A percentile compares a stretch with the other conserved stretches of the same genome.
Conservation (phyloP, 2,113 vertebrate genomes). For the Theristicus caerulescens region DNA sequence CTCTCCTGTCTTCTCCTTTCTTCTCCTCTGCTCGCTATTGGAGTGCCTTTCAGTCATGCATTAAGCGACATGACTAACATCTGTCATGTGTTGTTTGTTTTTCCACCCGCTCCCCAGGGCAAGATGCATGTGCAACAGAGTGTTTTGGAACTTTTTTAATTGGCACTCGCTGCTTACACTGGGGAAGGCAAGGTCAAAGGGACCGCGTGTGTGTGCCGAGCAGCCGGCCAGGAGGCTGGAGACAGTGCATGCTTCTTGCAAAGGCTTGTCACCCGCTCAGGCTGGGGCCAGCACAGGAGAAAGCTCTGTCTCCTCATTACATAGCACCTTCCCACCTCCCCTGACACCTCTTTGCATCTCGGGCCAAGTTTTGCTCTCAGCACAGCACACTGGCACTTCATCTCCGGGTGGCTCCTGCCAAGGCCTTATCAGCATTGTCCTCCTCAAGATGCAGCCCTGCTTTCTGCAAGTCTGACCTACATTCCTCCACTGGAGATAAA, state of each 20-base stretch:
- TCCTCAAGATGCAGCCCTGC: neutral
- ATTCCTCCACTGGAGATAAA: neutral
- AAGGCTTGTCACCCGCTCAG: neutral
- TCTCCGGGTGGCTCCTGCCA: neutral
- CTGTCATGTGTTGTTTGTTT: slow-evolving; percentile 31
- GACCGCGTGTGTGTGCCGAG: neutral
- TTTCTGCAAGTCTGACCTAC: neutral
- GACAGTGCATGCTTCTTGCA: rapidly evolving
- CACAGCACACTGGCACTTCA: neutral
- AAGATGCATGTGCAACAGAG: neutral
- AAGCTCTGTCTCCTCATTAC: neutral
- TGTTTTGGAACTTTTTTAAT: neutral
- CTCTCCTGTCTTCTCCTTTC: neutral
- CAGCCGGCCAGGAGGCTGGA: rapidly evolving
- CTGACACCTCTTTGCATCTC: neutral
- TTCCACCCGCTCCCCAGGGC: neutral
- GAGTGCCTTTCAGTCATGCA: neutral
- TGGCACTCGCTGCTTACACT: neutral
- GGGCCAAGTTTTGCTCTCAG: neutral
- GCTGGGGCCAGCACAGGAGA: neutral
- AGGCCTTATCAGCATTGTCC: neutral
- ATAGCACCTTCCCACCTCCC: neutral
- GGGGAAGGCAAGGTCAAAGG: neutral
- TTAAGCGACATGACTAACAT: neutral
- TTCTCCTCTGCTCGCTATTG: too few species aligned